Percentiles rank a stretch among this genome's conserved stretches.
Evolutionary conservation across 2,888 invertebrate species (phyloP).

Genomic region (Eulithis prunata): DNA sequence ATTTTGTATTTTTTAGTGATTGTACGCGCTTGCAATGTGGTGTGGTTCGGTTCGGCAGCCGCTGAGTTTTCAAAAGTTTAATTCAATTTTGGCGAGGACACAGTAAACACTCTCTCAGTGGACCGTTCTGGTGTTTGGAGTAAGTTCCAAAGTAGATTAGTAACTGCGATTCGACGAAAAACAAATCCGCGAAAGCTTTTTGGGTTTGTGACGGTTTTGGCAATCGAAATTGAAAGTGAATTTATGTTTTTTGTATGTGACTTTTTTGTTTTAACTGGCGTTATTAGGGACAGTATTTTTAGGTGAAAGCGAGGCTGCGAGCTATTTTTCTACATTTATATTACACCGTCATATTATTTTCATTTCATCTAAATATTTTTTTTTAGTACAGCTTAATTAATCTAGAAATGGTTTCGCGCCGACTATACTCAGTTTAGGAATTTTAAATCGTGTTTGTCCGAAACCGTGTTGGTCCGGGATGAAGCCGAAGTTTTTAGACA

Average conservation of each 20-base stretch:
- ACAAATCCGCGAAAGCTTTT: conserved; percentile 44
- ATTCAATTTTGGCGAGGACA: conserved; percentile 64
- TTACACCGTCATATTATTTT: too few species aligned
- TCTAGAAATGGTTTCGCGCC: too few species aligned
- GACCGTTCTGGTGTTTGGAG: conserved; percentile 55
- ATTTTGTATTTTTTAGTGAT: conserved; percentile 62
- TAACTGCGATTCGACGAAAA: conserved; percentile 49
- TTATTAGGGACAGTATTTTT: too few species aligned
- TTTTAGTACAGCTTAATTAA: too few species aligned
- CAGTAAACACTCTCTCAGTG: conserved; percentile 58
- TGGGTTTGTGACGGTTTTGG: conserved; percentile 34
- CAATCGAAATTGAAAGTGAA: conserved; percentile 36
- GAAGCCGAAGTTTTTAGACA: too few species aligned
- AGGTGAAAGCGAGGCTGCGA: too few species aligned
- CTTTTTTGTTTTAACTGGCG: conserved; percentile 3
- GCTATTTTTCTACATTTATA: too few species aligned
- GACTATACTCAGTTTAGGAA: too few species aligned
- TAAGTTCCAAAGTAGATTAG: conserved; percentile 66
- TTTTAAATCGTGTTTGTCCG: too few species aligned
- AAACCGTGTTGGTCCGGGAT: too few species aligned
- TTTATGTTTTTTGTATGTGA: conserved; percentile 13
- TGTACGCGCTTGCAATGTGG: conserved; percentile 50
- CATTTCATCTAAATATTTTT: too few species aligned
- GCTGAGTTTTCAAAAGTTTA: conserved; percentile 62
- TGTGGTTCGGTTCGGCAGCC: conserved; percentile 19